Evolutionary conservation across 1,140 invertebrate genomes (phyloP).

Genomic region (Aradophagus sp.): DNA sequence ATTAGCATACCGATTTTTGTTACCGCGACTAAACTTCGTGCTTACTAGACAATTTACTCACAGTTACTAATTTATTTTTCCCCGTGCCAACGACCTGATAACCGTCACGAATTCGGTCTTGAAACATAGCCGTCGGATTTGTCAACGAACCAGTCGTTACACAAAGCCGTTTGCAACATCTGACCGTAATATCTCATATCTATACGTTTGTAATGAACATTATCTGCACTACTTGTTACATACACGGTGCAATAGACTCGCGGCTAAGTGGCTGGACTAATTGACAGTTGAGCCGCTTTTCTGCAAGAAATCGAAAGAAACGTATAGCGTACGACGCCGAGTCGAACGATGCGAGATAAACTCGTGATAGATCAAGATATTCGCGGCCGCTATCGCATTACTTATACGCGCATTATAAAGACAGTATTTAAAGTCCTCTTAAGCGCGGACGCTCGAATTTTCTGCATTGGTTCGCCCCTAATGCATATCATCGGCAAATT

Average conservation of each 20-base stretch:
- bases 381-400: constrained; percentile 47
- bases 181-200: constrained; percentile 34
- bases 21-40: too few species aligned
- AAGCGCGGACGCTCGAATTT: constrained; percentile 29
- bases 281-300: constrained; percentile 55
- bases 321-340: constrained; percentile 41
- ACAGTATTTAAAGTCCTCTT: constrained; percentile 36
- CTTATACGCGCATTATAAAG: constrained; percentile 42
- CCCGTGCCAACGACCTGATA: too few species aligned
- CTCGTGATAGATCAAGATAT: constrained; percentile 56
- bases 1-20: too few species aligned
- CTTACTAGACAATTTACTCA: too few species aligned
- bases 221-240: constrained; percentile 43
- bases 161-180: constrained; percentile 33
- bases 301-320: constrained; percentile 40
- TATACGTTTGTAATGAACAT: constrained; percentile 48
- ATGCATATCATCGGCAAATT: constrained; percentile 35
- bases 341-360: constrained; percentile 42
- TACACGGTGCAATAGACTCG: constrained; percentile 43
- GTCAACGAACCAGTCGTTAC: constrained; percentile 36
- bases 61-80: too few species aligned
- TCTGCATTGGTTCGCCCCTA: constrained; percentile 21
- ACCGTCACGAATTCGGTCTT: too few species aligned
- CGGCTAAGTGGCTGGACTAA: constrained; percentile 47
- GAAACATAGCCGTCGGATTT: too few species aligned